Evolutionary conservation across 2,797 vertebrate species (phyloP), one percentile per base, ranked within the genome.

Genomic region (Hypotaenidia philippensis): DNA sequence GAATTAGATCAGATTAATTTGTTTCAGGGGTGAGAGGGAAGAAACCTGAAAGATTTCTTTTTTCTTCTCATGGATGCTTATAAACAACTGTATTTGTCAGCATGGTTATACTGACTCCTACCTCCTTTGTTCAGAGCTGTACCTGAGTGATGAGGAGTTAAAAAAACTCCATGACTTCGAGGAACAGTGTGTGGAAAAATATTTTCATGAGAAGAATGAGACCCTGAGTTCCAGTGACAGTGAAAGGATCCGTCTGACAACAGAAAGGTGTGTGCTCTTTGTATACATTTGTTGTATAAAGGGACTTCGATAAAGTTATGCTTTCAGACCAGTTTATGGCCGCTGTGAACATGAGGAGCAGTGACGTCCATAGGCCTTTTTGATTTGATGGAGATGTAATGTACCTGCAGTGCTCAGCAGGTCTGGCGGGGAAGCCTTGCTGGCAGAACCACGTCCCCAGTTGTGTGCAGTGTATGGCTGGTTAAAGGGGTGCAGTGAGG

Each of bases 161-260:
- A 99, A 99, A 97, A 99, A 98, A 78, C 98, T 99, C 32, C 98
- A 99, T 70, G 99, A 99, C 94, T 99, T 99, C 92, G 99, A 99
- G 93, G 99, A 99, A 94, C 98, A 98, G 90, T 99, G 99, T 97
- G 98, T 99, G 16, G 96, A 98, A 91, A 98, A 97, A 12, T 99
- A 99, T 96, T 98, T 99, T 95, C 98, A 98, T 18, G 98, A 99
- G 94, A 99, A 98, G 96, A 98, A 95, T 10, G 97, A 99, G 89
- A 96, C 66, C 64, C 89, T 98, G 36, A 98, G 98, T 75, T 96
- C 97, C 91, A 99, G 98, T 87, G 97, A 98, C 69, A 97, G 97
- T 25, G 99, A 98, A 96, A 98, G 97, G 95, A 99, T 99, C 80
- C 98, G 98, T 95, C 95, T 96, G 78, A 99, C 98, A 44, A 98